Conservation (phyloP, 2,113 vertebrate genomes). For the Tachysurus fulvidraco region DNA sequence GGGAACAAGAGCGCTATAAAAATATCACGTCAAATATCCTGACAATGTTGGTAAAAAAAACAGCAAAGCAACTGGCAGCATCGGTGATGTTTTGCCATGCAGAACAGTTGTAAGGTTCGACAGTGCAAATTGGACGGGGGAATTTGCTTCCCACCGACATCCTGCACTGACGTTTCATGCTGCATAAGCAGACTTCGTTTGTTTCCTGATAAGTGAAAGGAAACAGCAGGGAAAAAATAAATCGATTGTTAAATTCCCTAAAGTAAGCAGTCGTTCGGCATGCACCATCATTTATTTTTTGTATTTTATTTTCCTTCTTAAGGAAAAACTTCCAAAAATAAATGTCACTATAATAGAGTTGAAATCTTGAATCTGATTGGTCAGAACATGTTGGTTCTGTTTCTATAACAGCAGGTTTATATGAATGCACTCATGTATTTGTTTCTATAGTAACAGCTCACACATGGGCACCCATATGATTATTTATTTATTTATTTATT, state of each 20-base stretch:
- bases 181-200: constrained; percentile 61
- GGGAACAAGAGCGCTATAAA: neutral
- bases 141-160: constrained; percentile 69
- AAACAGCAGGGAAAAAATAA: constrained; percentile 64
- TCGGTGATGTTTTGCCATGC: constrained; percentile 66
- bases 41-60: neutral
- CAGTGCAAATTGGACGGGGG: constrained; percentile 72
- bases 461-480: too few relatives aligned
- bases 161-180: constrained; percentile 68
- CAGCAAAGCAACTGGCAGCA: constrained; percentile 45
- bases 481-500: too few relatives aligned
- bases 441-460: neutral
- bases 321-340: neutral
- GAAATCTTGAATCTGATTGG: neutral
- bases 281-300: neutral
- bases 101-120: constrained; percentile 67
- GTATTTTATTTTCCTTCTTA: neutral
- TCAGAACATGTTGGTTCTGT: neutral
- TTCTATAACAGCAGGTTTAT: neutral
- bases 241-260: neutral
- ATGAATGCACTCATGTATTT: neutral
- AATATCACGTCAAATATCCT: neutral
- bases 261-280: neutral
- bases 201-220: constrained; percentile 67
- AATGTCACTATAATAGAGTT: neutral